Conservation (phyloP, 2,113 vertebrate genomes). For the Larimichthys crocea region DNA sequence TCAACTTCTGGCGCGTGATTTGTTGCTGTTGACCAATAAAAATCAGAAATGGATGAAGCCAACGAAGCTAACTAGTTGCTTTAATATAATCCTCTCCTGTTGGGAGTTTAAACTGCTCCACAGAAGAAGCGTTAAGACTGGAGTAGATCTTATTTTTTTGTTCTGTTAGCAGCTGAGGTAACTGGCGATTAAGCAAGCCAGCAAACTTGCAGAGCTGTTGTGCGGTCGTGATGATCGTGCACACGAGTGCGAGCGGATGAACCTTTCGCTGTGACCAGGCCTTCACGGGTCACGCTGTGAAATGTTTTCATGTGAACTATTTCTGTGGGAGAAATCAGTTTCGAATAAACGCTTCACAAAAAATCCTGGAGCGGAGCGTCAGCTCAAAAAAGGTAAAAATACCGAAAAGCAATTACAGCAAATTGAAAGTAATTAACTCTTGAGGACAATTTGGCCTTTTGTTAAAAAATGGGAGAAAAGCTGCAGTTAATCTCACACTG, state of each 20-base stretch:
- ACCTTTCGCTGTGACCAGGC: neutral
- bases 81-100: too few relatives aligned
- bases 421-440: slow-evolving; percentile 66
- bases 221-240: neutral
- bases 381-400: slow-evolving; percentile 45
- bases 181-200: neutral
- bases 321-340: neutral
- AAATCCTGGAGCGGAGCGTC: slow-evolving; percentile 4
- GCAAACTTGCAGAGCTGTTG: neutral
- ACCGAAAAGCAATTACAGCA: slow-evolving; percentile 57
- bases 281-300: neutral
- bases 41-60: neutral
- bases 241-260: too few relatives aligned
- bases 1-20: neutral
- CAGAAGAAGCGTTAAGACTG: neutral
- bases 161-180: neutral
- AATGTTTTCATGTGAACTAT: neutral
- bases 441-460: slow-evolving; percentile 59
- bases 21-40: neutral
- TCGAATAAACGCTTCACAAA: neutral
- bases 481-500: slow-evolving; percentile 50
- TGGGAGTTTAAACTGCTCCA: neutral
- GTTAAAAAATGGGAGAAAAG: slow-evolving; percentile 46
- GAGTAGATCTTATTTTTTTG: neutral
- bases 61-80: neutral